phyloP scores from a whole-genome alignment of 2,888 invertebrate species.

The Spilosoma lubricipeda region DNA sequence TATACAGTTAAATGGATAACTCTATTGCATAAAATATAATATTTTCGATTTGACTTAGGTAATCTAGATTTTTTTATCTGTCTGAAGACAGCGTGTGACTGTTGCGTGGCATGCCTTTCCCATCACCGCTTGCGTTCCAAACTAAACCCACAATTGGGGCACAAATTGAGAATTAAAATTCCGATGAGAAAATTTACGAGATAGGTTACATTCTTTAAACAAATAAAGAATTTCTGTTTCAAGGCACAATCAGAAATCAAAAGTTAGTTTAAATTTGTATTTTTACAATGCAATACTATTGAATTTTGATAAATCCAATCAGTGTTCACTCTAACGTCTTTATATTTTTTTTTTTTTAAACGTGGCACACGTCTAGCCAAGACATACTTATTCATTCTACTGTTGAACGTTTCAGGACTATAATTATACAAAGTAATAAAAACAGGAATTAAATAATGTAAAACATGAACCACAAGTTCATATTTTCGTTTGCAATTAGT shows the following conservation, averaged over 20 bases:
- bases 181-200: conserved; percentile 55
- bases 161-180: conserved; percentile 81
- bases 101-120: conserved; percentile 67
- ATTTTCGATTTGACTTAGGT: conserved; percentile 49
- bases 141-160: conserved; percentile 71
- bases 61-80: conserved; percentile 64
- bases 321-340: too few relatives aligned
- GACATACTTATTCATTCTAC: too few relatives aligned
- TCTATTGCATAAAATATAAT: conserved; percentile 18
- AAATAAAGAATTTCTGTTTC: conserved; percentile 28
- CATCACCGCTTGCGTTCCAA: conserved; percentile 72
- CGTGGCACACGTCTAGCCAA: too few relatives aligned
- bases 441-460: too few relatives aligned
- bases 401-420: too few relatives aligned
- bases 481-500: neutral
- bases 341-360: too few relatives aligned
- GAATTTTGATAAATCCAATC: too few relatives aligned
- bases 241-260: neutral
- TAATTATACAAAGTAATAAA: too few relatives aligned
- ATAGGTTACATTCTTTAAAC: conserved; percentile 38
- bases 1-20: conserved; percentile 29
- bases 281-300: neutral
- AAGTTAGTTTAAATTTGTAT: neutral
- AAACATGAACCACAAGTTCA: too few relatives aligned
- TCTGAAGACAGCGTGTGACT: conserved; percentile 74